phyloP scores from a whole-genome alignment of 2,888 invertebrate species.

The Cerastis leucographa region DNA sequence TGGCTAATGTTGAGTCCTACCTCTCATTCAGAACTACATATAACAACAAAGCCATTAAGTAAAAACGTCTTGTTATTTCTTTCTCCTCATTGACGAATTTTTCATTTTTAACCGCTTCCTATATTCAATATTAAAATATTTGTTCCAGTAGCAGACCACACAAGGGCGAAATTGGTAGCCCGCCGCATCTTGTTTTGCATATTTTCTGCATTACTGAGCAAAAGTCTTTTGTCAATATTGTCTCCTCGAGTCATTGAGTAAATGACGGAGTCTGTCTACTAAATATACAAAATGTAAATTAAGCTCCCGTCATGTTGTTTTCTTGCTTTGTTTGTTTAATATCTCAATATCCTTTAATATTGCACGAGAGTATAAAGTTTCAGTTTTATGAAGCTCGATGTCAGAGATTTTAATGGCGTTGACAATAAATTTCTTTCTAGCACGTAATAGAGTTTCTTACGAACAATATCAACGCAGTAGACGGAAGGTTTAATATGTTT shows the following conservation, averaged over 20 bases:
- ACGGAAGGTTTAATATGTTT: conserved; percentile 46
- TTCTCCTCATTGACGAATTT: conserved; percentile 68
- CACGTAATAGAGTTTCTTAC: conserved; percentile 51
- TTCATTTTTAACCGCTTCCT: conserved; percentile 64
- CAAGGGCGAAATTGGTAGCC: conserved; percentile 80
- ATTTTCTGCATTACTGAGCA: conserved; percentile 86
- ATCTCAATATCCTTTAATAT: conserved; percentile 70
- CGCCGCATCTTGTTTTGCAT: conserved; percentile 83
- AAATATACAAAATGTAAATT: conserved; percentile 81
- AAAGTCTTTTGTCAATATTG: conserved; percentile 89
- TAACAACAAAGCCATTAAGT: conserved; percentile 19
- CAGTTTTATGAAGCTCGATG: conserved; percentile 70
- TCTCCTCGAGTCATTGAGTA: conserved; percentile 81
- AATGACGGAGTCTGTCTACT: conserved; percentile 77
- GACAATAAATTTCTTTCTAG: conserved; percentile 67
- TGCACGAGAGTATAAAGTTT: conserved; percentile 68
- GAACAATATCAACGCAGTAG: conserved; percentile 40
- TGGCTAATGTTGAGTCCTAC: conserved; percentile 65
- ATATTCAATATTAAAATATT: conserved; percentile 77
- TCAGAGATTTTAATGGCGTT: conserved; percentile 72
- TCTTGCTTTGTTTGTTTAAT: conserved; percentile 71
- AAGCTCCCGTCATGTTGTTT: conserved; percentile 65
- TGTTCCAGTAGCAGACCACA: conserved; percentile 80
- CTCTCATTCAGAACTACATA: conserved; percentile 44
- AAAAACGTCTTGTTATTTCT: conserved; percentile 56